A percentile compares a stretch with the other conserved stretches of the same genome.
Conservation (phyloP, 2,888 invertebrate genomes). For the Volucella inanis region DNA sequence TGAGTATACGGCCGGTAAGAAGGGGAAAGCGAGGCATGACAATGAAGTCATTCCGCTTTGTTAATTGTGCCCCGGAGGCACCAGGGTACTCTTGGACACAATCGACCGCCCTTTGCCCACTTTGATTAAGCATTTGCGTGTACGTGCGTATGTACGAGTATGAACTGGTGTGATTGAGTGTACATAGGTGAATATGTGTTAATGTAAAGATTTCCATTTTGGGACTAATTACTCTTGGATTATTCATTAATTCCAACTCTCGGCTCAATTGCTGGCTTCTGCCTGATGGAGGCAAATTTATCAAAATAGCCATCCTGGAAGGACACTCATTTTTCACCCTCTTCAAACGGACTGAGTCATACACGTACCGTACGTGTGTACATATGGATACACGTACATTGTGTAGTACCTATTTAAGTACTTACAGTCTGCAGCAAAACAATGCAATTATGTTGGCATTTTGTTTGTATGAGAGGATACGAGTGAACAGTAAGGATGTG, state of each 20-base stretch:
- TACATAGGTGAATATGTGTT: background rate
- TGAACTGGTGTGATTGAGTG: background rate
- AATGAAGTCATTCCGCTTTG: constrained; percentile 62
- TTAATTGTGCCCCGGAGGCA: constrained; percentile 56
- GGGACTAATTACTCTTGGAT: constrained; percentile 67
- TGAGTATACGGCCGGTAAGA: too few species aligned
- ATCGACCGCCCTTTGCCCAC: background rate
- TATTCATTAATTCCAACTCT: constrained; percentile 49
- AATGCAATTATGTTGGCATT: background rate
- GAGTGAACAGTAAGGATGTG: background rate
- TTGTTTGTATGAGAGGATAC: background rate
- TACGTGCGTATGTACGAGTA: background rate
- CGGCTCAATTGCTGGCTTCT: background rate
- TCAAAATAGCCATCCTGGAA: background rate
- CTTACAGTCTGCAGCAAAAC: too few species aligned
- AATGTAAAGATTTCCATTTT: constrained; percentile 50
- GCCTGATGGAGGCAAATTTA: constrained; percentile 6
- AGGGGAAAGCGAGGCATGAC: constrained; percentile 3
- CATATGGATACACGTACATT: too few species aligned
- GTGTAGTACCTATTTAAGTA: too few species aligned
- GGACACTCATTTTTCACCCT: too few species aligned
- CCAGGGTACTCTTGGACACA: constrained; percentile 18
- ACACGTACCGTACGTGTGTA: too few species aligned
- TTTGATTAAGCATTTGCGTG: constrained; percentile 23
- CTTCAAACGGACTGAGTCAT: too few species aligned